phyloP scores from a whole-genome alignment of 2,797 vertebrate genomes.

The Sebastes kiyomatsui region DNA sequence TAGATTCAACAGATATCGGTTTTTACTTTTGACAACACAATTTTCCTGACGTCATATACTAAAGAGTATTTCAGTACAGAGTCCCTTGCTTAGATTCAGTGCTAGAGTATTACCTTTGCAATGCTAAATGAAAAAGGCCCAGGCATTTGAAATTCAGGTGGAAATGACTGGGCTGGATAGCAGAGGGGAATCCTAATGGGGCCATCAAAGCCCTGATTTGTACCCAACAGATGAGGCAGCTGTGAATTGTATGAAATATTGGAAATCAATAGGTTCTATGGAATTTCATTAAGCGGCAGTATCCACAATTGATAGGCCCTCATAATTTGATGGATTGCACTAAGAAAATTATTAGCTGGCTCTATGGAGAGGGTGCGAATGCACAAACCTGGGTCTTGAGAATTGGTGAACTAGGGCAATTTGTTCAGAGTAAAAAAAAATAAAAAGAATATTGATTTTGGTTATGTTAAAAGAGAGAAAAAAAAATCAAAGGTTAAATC shows the following conservation, averaged over 20 bases:
- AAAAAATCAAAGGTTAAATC: conserved; percentile 83
- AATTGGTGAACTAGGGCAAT: conserved; percentile 93
- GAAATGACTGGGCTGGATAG: conserved; percentile 93
- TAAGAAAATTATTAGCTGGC: conserved; percentile 99
- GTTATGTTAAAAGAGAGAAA: conserved; percentile 86
- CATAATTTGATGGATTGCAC: conserved; percentile 99
- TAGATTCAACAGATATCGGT: neutral
- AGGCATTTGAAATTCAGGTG: conserved; percentile 94
- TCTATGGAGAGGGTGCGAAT: conserved; percentile 88
- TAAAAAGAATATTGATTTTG: conserved; percentile 92
- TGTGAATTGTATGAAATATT: conserved; percentile 98
- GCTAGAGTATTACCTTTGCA: conserved; percentile 87
- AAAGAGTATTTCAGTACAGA: neutral
- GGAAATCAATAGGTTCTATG: conserved; percentile 99
- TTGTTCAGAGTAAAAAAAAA: conserved; percentile 90
- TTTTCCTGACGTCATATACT: neutral
- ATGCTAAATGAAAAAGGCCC: conserved; percentile 90
- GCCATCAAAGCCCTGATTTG: conserved; percentile 96
- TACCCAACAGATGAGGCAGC: conserved; percentile 93
- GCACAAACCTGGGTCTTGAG: conserved; percentile 85
- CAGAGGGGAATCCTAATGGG: conserved; percentile 97
- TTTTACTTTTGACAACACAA: neutral
- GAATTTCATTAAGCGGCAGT: conserved; percentile 99
- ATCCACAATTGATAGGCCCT: conserved; percentile 98
- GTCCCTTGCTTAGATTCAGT: conserved; percentile 79